A percentile compares a stretch with the other conserved stretches of the same genome.
These are phyloP conservation scores for Odontamblyopus rebecca DNA, from an alignment of 2,797 vertebrate genomes.

Conservation along the genomic window DNA sequence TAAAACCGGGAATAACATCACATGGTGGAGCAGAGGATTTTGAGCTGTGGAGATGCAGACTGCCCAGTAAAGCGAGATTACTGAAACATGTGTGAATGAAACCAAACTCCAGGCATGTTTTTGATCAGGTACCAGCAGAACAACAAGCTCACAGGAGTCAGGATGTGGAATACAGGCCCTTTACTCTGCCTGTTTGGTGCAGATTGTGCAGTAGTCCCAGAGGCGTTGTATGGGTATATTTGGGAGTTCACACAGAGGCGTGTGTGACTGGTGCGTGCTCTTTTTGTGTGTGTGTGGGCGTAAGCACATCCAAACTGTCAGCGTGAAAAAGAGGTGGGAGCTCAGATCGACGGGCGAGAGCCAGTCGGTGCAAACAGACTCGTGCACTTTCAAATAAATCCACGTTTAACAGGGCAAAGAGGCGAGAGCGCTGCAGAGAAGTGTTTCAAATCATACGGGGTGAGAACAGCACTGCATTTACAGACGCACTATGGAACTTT, in stretches of 20 bases:
- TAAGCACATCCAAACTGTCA: conserved; percentile 71
- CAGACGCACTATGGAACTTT: not conserved
- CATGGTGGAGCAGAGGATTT: too few species aligned
- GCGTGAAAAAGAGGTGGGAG: conserved; percentile 66
- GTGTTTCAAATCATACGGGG: not conserved
- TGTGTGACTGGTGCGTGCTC: conserved; percentile 34
- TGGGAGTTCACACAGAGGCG: conserved; percentile 17
- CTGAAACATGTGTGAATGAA: too few species aligned
- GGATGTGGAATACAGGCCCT: too few species aligned
- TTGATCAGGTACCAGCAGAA: too few species aligned
- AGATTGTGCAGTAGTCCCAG: conserved; percentile 47
- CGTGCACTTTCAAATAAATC: conserved; percentile 26
- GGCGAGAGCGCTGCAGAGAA: conserved; percentile 13
- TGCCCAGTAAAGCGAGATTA: too few species aligned
- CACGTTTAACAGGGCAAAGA: conserved; percentile 41
- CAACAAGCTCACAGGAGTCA: too few species aligned
- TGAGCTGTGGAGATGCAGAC: too few species aligned
- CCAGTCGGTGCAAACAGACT: conserved; percentile 54
- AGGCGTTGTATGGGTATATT: conserved; percentile 36
- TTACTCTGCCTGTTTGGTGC: conserved; percentile 36
- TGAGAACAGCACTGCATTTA: not conserved
- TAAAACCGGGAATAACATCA: too few species aligned
- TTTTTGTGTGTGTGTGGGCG: conserved; percentile 52
- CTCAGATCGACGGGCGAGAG: conserved; percentile 65
- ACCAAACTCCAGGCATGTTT: too few species aligned